Evolutionary conservation across 1,140 invertebrate species (phyloP), one percentile per base, ranked within the genome.

Genomic region (Trachymyrmex cornetzi): DNA sequence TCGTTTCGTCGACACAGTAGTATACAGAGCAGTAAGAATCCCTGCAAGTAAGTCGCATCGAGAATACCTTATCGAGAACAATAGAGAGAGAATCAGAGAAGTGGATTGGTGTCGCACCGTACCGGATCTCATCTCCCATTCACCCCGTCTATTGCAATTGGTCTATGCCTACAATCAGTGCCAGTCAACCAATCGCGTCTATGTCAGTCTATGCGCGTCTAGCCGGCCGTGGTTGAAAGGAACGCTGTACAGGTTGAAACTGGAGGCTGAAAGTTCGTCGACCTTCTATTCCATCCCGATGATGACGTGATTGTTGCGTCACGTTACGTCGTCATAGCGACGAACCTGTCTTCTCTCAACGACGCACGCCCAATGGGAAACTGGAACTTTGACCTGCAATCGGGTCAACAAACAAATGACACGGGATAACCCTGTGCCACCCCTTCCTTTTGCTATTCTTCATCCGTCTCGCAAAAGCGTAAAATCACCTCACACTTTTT

Each of bases 321-420:
- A 88, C 93, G 92, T 93, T 92, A 93, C 87, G 90, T 92, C 69
- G 88, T 77, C 89, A 92, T 92, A 85, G 86, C 71, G 86, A 93
- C 92, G 61, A 53, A 57, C 48, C 79, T 67, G 30, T 30, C 61
- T 77, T 61, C 66, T 22, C 55, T 84, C 22, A 55, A 11, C 71
- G 22, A 69, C 87, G 79, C 72, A 77, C 79, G 64, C 86, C 34
- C 85, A 63, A 14, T 67, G 53, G 66, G 77, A 92, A 93, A 93
- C 86, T 91, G 81, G 92, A 80, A 85, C 92, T 87, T 75, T 91
- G 89, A 92, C 93, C 92, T 71, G 63, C 38, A 93, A 92, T 72
- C 88, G 53, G 92, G 92, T 87, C 90, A 19, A 5, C 55, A 64
- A 34, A 77, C 61, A 57, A 77, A 87, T 71, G 77, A 71, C 72